phyloP scores from a whole-genome alignment of 2,113 vertebrate genomes.

The Cyanistes caeruleus region DNA sequence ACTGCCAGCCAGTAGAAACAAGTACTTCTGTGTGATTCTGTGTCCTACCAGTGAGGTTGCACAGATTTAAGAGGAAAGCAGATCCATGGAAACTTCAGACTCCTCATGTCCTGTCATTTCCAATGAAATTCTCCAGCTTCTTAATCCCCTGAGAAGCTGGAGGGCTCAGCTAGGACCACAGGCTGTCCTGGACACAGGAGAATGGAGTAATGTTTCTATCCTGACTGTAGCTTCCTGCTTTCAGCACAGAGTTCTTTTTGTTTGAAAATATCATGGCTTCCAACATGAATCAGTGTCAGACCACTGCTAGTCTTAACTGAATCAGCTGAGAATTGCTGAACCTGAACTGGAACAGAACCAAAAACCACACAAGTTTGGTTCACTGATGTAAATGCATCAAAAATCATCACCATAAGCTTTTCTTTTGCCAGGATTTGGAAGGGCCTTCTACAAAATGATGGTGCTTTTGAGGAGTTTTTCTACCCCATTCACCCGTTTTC shows the following conservation, averaged over 20 bases:
- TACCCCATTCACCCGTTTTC: not conserved
- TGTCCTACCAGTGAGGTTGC: not conserved
- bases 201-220: not conserved
- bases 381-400: not conserved
- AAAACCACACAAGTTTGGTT: not conserved
- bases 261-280: not conserved
- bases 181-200: not conserved
- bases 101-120: not conserved
- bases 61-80: not conserved
- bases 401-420: not conserved
- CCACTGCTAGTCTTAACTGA: not conserved
- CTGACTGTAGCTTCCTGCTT: not conserved
- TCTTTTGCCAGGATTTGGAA: not conserved
- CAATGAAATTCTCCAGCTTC: not conserved
- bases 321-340: conserved; percentile 15
- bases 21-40: fast-evolving
- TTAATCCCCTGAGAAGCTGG: not conserved
- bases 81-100: not conserved
- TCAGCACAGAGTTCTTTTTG: not conserved
- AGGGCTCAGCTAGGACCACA: not conserved
- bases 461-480: not conserved
- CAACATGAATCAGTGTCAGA: not conserved
- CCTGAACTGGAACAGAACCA: not conserved
- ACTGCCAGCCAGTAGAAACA: not conserved
- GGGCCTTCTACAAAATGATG: not conserved